These are phyloP conservation scores for Orthonychiurus folsomi DNA, from an alignment of 2,888 invertebrate species.

Conservation along the genomic window DNA sequence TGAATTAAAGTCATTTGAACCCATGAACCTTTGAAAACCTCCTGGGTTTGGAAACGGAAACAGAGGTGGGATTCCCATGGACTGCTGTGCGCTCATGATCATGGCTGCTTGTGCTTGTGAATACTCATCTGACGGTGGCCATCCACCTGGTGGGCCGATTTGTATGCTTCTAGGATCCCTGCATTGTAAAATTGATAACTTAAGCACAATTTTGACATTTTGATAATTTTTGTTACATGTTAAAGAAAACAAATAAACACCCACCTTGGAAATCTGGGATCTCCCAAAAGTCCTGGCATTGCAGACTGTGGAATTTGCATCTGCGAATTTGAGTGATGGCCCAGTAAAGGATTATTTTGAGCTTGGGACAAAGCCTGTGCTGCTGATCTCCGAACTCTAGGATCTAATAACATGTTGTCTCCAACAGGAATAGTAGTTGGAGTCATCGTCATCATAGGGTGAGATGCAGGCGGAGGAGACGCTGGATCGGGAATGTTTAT, in stretches of 20 bases:
- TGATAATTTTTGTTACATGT: too few species aligned
- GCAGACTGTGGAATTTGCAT: background rate
- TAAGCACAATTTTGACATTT: background rate
- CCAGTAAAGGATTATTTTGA: background rate
- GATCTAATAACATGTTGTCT: constrained; percentile 15
- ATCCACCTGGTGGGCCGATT: background rate
- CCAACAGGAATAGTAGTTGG: constrained; percentile 18
- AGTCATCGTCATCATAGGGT: constrained; percentile 2
- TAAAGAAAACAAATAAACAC: too few species aligned
- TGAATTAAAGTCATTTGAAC: background rate
- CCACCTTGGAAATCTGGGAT: constrained; percentile 9
- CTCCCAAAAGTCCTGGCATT: background rate
- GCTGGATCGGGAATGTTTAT: constrained; percentile 17
- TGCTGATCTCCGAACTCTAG: constrained; percentile 9
- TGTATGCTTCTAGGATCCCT: constrained; percentile 10
- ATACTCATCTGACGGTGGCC: background rate
- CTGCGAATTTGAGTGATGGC: background rate
- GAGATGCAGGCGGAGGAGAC: constrained; percentile 17
- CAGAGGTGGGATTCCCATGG: background rate
- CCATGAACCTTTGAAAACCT: background rate
- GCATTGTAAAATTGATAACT: constrained; percentile 4
- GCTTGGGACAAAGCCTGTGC: background rate
- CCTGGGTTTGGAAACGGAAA: constrained; percentile 1
- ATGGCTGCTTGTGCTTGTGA: constrained; percentile 8
- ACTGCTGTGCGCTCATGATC: background rate